These are phyloP conservation scores for Microtus ochrogaster DNA, from an alignment of 2,113 vertebrate genomes.

Conservation along the genomic window DNA sequence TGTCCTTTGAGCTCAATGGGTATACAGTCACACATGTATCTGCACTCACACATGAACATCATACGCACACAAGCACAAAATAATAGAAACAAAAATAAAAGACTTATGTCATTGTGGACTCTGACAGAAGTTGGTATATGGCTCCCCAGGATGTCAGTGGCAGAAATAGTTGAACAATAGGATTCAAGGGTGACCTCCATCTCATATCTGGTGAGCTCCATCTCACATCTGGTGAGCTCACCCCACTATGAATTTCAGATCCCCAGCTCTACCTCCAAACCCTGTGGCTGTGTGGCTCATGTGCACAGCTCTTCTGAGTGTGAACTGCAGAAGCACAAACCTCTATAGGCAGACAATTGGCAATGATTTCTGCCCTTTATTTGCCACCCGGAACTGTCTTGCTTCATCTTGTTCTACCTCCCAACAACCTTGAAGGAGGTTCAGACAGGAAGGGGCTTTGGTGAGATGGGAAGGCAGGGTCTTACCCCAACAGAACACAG, in stretches of 20 bases:
- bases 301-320: neutral
- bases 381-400: neutral
- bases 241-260: neutral
- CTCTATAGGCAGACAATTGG: neutral
- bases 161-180: accelerated
- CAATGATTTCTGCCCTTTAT: neutral
- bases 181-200: neutral
- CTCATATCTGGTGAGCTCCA: too few species aligned
- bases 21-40: too few species aligned
- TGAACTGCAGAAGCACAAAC: neutral
- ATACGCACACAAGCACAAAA: neutral
- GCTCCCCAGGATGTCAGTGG: accelerated
- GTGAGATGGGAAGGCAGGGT: neutral
- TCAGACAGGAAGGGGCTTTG: neutral
- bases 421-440: neutral
- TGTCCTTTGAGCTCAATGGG: neutral
- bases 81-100: neutral
- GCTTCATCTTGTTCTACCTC: too few species aligned
- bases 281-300: neutral
- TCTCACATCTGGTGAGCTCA: neutral
- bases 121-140: neutral
- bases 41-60: neutral
- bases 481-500: accelerated
- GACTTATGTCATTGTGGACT: neutral
- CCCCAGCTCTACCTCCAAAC: neutral